A percentile compares a stretch with the other conserved stretches of the same genome.
Evolutionary conservation across 1,140 invertebrate genomes (phyloP).

Genomic region (Sarcophaga peregrina): DNA sequence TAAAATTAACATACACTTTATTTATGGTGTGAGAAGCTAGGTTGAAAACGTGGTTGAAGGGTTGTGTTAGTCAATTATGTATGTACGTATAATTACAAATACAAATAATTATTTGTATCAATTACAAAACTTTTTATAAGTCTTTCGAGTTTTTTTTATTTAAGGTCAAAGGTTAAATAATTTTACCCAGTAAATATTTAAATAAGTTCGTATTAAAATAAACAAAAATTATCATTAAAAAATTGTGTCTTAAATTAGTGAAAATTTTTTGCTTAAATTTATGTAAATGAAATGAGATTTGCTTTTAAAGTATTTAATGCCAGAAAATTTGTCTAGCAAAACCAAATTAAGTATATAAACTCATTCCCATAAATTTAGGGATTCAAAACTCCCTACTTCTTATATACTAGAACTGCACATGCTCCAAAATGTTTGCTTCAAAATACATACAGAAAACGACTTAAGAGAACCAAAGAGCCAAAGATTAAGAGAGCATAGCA

Average conservation of each 20-base stretch:
- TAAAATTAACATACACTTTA: too few species aligned
- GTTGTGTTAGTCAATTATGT: too few species aligned
- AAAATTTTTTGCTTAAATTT: neutral
- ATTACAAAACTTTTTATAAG: too few species aligned
- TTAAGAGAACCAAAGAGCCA: neutral
- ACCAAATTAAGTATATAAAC: neutral
- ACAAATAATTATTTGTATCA: too few species aligned
- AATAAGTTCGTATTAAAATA: too few species aligned
- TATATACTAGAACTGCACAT: constrained; percentile 22
- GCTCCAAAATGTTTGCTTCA: neutral
- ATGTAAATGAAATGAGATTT: neutral
- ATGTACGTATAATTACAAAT: too few species aligned
- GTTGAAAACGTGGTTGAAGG: too few species aligned
- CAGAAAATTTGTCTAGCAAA: neutral
- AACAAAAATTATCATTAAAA: too few species aligned
- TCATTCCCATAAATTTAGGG: neutral
- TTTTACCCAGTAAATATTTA: too few species aligned
- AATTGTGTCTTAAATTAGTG: neutral
- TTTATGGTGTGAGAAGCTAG: too few species aligned
- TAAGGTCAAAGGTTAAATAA: too few species aligned
- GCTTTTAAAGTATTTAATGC: neutral
- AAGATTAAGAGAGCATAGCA: neutral
- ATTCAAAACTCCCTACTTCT: neutral
- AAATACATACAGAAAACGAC: neutral
- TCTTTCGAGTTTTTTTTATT: too few species aligned